Percentiles rank a stretch among this genome's conserved stretches.
Conservation (phyloP, 2,888 invertebrate species). For the Pherbina coryleti region DNA sequence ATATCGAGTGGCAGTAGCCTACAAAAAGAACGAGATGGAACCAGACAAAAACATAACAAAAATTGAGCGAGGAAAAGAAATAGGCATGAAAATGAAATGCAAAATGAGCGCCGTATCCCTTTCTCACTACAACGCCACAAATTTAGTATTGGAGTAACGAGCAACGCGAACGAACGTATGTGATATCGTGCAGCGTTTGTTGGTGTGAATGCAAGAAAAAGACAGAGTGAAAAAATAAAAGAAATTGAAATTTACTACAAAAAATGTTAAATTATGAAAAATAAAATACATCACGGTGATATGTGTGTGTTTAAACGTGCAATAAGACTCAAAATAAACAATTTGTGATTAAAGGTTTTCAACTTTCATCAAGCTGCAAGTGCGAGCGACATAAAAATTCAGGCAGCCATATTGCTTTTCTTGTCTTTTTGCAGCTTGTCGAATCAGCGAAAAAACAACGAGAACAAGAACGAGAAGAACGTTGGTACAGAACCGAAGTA, state of each 20-base stretch:
- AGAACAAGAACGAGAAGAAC: slow-evolving; percentile 13
- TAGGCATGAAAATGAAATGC: slow-evolving; percentile 27
- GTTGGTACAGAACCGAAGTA: neutral
- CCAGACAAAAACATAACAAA: neutral
- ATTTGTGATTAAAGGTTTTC: neutral
- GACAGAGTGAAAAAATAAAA: neutral
- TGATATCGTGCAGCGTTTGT: neutral
- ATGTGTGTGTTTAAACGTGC: too few relatives aligned
- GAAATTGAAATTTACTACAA: neutral
- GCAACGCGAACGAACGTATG: slow-evolving; percentile 16
- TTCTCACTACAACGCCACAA: slow-evolving; percentile 40
- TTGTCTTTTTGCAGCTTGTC: slow-evolving; percentile 47
- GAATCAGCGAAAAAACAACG: slow-evolving; percentile 28
- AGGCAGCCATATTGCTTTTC: slow-evolving; percentile 54
- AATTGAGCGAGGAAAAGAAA: slow-evolving; percentile 29
- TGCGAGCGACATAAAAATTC: slow-evolving; percentile 8
- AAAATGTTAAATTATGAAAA: slow-evolving; percentile 12
- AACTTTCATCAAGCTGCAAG: neutral
- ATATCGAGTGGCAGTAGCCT: neutral
- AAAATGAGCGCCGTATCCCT: slow-evolving; percentile 41
- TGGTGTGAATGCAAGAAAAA: slow-evolving; percentile 14
- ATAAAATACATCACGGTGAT: neutral
- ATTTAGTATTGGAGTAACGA: slow-evolving; percentile 24
- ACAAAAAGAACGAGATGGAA: slow-evolving; percentile 9
- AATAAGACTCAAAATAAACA: neutral